phyloP scores from a whole-genome alignment of 2,888 invertebrate genomes.

The Calameuta filiformis region DNA sequence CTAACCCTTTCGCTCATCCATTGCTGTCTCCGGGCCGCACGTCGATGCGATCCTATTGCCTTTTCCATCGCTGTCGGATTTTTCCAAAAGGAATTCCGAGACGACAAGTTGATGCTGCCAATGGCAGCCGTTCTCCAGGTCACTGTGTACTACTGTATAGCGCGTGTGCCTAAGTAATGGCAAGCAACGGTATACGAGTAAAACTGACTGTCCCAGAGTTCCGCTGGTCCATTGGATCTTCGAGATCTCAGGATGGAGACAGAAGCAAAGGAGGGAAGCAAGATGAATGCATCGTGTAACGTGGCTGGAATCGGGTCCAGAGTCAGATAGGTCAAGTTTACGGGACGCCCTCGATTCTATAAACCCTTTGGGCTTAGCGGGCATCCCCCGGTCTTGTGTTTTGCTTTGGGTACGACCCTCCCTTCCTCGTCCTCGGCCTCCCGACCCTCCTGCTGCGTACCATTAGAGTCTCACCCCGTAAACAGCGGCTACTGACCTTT shows the following conservation, averaged over 20 bases:
- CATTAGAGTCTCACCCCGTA: conserved; percentile 44
- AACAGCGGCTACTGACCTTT: conserved; percentile 44
- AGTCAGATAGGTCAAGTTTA: conserved; percentile 59
- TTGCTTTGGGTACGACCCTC: conserved; percentile 38
- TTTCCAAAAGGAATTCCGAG: not conserved
- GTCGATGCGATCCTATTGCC: conserved; percentile 50
- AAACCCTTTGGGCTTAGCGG: conserved; percentile 60
- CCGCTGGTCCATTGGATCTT: not conserved
- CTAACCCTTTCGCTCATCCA: conserved; percentile 61
- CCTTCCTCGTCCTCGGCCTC: conserved; percentile 30
- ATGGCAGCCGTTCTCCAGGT: not conserved
- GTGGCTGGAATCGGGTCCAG: not conserved
- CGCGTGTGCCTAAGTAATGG: too few relatives aligned
- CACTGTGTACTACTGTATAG: too few relatives aligned
- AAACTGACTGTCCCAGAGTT: not conserved
- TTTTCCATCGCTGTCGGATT: not conserved
- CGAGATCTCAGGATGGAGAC: not conserved
- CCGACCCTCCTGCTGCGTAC: conserved; percentile 48
- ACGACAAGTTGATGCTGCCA: not conserved
- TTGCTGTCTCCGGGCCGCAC: conserved; percentile 47
- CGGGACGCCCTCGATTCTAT: conserved; percentile 53
- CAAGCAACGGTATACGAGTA: not conserved
- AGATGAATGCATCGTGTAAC: not conserved
- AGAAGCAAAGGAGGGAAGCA: not conserved
- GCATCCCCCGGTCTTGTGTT: conserved; percentile 52